These are phyloP conservation scores for Carabus problematicus DNA, from an alignment of 2,888 invertebrate genomes.

Conservation along the genomic window DNA sequence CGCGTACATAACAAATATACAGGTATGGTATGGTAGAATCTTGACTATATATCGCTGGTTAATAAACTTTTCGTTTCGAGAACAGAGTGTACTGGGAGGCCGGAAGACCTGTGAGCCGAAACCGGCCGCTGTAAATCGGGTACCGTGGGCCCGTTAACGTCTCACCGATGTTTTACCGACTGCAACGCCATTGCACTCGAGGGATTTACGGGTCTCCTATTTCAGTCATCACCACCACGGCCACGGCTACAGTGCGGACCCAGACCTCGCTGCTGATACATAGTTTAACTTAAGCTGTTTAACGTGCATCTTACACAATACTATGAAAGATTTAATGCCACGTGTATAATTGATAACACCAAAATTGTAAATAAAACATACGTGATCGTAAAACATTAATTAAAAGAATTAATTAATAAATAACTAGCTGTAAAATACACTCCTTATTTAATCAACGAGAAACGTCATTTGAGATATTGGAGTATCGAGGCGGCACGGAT, in stretches of 20 bases:
- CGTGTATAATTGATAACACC: slow-evolving; percentile 15
- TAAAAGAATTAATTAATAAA: slow-evolving; percentile 18
- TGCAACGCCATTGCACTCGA: slow-evolving; percentile 14
- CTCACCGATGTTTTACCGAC: slow-evolving; percentile 1
- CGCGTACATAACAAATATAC: no score
- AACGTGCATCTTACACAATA: background rate
- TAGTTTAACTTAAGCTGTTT: no score
- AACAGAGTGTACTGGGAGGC: slow-evolving; percentile 3
- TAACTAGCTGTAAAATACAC: slow-evolving; percentile 13
- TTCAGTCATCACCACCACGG: slow-evolving; percentile 5
- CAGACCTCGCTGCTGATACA: no score
- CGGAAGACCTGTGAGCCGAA: slow-evolving; percentile 29
- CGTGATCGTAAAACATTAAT: slow-evolving; percentile 15
- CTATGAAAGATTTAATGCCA: slow-evolving; percentile 12
- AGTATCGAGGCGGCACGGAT: no score
- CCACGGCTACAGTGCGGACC: no score
- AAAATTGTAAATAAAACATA: slow-evolving; percentile 16
- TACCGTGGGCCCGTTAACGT: slow-evolving; percentile 18
- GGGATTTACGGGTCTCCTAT: slow-evolving; percentile 17
- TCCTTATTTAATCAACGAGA: slow-evolving; percentile 10
- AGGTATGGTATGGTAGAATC: no score
- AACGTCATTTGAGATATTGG: slow-evolving; percentile 7
- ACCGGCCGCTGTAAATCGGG: slow-evolving; percentile 51
- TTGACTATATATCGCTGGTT: background rate
- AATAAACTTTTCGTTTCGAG: slow-evolving; percentile 11